Evolutionary conservation across 2,888 invertebrate genomes (phyloP), one percentile per base, ranked within the genome.

Genomic region (Morpho helenor): DNA sequence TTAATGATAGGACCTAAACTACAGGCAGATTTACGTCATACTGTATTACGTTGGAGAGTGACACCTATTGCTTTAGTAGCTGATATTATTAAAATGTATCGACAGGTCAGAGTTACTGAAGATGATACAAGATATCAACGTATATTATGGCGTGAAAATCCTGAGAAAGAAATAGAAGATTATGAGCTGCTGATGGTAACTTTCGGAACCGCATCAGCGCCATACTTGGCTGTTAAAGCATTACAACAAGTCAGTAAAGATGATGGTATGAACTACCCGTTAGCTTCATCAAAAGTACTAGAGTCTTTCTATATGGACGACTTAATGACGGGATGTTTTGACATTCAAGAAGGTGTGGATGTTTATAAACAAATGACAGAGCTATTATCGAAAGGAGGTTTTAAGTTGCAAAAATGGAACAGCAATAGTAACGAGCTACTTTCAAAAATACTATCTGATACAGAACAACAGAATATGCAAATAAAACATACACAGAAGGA

Each of bases 331-430:
- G 66, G 65, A 7, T 63, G 66, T 49, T 23, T 62, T n/a, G 56
- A 52, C 40, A 10, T 73, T 49, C 64, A 22, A 7, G 48, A 48
- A 48, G 48, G 23, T 23, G 8, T 16, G 55, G 7, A 66, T 59
- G 8, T 71, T 8, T 56, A 62, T 43, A 56, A 66, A 45, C 64
- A 72, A 57, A 59, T 70, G 40, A 68, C 62, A 9, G 47, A 45
- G 16, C 49, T 76, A 8, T 50, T 75, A 40, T 63, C 46, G 10
- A 56, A 57, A 31, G 72, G 69, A 8, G 72, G 73, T 9, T 74
- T 75, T 52, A 50, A 62, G 8, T 52, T 75, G 7, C 66, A 73
- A 22, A 68, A 73, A 55, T 69, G 68, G 66, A 43, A 49, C 1
- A 64, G 63, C 23, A 65, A 66, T 53, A 57, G 49, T 44, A 52